Percentiles rank a stretch among this genome's conserved stretches.
phyloP scores from a whole-genome alignment of 2,113 vertebrate species.

The Dipodomys spectabilis region DNA sequence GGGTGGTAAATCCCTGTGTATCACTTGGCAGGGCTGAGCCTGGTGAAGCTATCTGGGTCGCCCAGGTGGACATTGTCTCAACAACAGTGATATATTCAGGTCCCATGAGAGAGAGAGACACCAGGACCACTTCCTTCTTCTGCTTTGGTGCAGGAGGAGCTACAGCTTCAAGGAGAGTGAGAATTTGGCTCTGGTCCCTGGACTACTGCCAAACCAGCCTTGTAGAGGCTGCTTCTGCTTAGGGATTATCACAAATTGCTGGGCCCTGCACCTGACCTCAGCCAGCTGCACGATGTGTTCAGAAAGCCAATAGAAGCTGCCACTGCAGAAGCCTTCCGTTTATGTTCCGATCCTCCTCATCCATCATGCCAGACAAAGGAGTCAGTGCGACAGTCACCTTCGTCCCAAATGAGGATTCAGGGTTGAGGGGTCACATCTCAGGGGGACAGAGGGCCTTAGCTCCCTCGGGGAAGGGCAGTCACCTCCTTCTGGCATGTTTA shows the following conservation, averaged over 20 bases:
- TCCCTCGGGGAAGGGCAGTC: not conserved
- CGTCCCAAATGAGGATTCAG: not conserved
- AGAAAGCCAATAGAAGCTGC: constrained; percentile 58
- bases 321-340: constrained; percentile 6
- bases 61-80: too few relatives aligned
- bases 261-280: constrained; percentile 63
- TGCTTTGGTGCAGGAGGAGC: not conserved
- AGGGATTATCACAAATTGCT: constrained; percentile 65
- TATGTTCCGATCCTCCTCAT: constrained; percentile 43
- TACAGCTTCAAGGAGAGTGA: constrained; percentile 58
- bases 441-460: constrained; percentile 38
- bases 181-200: constrained; percentile 32
- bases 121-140: too few relatives aligned
- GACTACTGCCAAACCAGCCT: not conserved
- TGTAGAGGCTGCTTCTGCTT: constrained; percentile 22
- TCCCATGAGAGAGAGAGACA: not conserved
- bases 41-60: not conserved
- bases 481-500: too few relatives aligned
- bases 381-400: constrained; percentile 33
- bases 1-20: not conserved
- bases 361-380: constrained; percentile 16
- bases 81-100: too few relatives aligned
- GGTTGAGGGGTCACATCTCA: constrained; percentile 20
- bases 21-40: not conserved
- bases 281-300: constrained; percentile 50